Evolutionary conservation across 2,888 invertebrate genomes (phyloP), one percentile per base, ranked within the genome.

Genomic region (Lasioglossum figueresi): DNA sequence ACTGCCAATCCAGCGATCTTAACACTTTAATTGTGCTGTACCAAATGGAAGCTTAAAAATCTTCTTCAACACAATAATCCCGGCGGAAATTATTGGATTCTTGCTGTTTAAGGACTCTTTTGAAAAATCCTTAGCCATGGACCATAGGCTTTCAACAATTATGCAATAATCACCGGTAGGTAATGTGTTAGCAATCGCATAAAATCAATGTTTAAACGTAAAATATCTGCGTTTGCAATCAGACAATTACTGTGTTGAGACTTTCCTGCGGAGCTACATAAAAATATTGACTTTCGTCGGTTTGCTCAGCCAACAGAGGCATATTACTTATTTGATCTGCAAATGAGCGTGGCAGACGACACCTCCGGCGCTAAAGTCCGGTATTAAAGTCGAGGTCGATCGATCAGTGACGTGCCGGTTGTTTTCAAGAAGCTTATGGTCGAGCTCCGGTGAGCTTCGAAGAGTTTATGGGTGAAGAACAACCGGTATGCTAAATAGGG

Each of bases 311-410:
- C 52, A 23, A 23, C 23, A 52, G 52, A 23, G 23, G 23, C 3
- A 52, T 10, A 2, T 3, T 52, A 52, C n/a, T 52, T 1, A 52
- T 52, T 52, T 23, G 52, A 52, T 52, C 52, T 52, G 52, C 52
- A n/a, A 52, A 52, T 52, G 23, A 52, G 8, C 52, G 23, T 23
- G 23, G 10, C 52, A 23, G 23, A 52, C 23, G 23, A 52, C 23
- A 52, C 52, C 52, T 10, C 52, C 52, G 23, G 52, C 23, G 52
- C 52, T 52, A 52, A 52, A 52, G 52, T 52, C 52, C 77, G 66
- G 73, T 23, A 37, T 59, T 31, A 19, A 66, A 40, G 74, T 43
- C 79, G 82, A 82, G 82, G 82, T 63, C 78, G 79, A 82, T 82
- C 82, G 82, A 82, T 81, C 76, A 56, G 27, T 52, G 72, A 66